Evolutionary conservation across 1,140 invertebrate species (phyloP), one percentile per base, ranked within the genome.

Genomic region (Zaprionus tsacasi): DNA sequence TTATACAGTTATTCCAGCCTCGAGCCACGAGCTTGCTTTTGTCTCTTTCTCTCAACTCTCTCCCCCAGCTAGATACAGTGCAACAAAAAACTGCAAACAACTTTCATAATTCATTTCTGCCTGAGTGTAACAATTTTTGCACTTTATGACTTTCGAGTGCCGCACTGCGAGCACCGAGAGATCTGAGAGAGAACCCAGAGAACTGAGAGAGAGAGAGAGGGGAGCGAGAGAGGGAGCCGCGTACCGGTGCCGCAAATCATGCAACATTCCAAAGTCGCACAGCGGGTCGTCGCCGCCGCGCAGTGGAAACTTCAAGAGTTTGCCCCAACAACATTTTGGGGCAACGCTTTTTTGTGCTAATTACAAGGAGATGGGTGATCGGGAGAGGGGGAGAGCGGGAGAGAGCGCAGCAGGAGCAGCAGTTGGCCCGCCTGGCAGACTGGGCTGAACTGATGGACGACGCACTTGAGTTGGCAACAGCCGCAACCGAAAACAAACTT

Each of bases 51-150:
- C 33, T 35, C 33, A n/a, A n/a, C 6, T 10, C 33, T 6, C 33
- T 35, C 7, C 40, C 36, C 56, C 60, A 36, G 59, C 30, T 69
- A 35, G 58, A 52, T 57, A 67, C 59, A 76, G 68, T 65, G 78
- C 68, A 76, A 86, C 73, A 87, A 64, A 64, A 81, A 72, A 68
- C 64, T 79, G 68, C 30, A 78, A 79, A 80, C 77, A 83, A 87
- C 83, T 87, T 87, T 87, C 83, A 87, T 87, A 87, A 87, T 88
- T 87, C 83, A 87, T 87, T 87, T 87, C 83, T 88, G 83, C 85
- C 85, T 87, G 83, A 87, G 83, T 87, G 83, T 87, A 87, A 87
- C 83, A 88, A 87, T 87, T 87, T 87, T 87, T 87, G 83, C 85
- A 87, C 83, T 87, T 87, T 87, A 87, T 83, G 83, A 87, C 83